These are phyloP conservation scores for Mimas tiliae DNA, from an alignment of 2,888 invertebrate species.

Conservation along the genomic window DNA sequence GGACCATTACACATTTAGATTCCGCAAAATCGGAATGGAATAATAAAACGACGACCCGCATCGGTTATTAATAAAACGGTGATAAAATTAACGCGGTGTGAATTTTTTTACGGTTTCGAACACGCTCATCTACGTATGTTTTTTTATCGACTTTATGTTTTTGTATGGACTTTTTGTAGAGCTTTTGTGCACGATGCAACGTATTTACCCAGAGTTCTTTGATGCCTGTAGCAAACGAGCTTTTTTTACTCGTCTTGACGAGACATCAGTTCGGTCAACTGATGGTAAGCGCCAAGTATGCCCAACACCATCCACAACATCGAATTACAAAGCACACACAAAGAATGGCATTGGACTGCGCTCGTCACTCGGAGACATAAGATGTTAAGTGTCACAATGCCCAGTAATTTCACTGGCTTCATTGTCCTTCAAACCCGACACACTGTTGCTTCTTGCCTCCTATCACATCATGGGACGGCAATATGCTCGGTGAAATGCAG, in stretches of 20 bases:
- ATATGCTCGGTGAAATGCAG: no score
- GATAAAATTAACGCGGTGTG: neutral
- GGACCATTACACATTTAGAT: neutral
- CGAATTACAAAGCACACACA: no score
- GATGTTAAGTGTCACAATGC: no score
- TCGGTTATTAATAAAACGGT: constrained; percentile 11
- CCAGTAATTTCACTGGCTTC: no score
- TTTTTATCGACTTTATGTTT: neutral
- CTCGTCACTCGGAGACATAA: no score
- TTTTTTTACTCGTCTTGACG: neutral
- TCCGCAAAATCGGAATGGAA: neutral
- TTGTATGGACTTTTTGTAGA: neutral
- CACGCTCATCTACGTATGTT: neutral
- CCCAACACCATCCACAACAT: no score
- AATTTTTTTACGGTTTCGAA: neutral
- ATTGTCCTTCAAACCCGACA: no score
- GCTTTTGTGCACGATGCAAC: neutral
- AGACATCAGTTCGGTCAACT: no score
- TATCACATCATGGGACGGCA: no score
- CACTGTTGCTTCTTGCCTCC: no score
- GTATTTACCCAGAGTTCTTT: neutral
- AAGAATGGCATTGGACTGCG: neutral
- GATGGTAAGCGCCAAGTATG: no score
- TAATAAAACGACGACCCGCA: neutral
- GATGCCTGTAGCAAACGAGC: neutral